Conservation (phyloP, 1,140 invertebrate species). For the Grapholita molesta region DNA sequence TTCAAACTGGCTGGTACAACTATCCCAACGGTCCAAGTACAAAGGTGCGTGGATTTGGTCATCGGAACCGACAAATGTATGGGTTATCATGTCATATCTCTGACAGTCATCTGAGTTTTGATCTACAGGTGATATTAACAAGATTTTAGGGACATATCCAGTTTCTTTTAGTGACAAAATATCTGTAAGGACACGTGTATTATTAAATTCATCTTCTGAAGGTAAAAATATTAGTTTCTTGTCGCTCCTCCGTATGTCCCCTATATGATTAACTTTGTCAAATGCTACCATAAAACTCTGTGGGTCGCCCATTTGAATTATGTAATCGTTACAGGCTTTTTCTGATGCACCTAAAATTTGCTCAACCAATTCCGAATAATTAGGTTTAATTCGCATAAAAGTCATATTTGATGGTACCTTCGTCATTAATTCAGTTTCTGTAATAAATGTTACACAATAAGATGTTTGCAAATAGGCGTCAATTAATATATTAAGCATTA, state of each 20-base stretch:
- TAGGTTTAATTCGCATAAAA: constrained; percentile 40
- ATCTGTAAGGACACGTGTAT: constrained; percentile 26
- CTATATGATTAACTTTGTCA: constrained; percentile 46
- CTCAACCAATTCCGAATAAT: constrained; percentile 31
- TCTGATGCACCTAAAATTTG: constrained; percentile 48
- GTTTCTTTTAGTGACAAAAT: constrained; percentile 50
- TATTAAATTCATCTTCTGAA: constrained; percentile 21
- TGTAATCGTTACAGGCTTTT: constrained; percentile 63
- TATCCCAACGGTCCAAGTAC: constrained; percentile 55
- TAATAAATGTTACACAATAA: constrained; percentile 51
- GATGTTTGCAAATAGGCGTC: constrained; percentile 44
- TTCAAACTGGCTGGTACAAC: constrained; percentile 44
- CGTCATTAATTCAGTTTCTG: constrained; percentile 35
- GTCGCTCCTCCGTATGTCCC: constrained; percentile 54
- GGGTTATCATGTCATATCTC: constrained; percentile 52
- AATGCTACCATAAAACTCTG: constrained; percentile 49
- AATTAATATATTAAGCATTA: constrained; percentile 48
- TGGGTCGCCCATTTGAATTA: constrained; percentile 47
- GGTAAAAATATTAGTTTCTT: constrained; percentile 57
- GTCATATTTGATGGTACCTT: constrained; percentile 23
- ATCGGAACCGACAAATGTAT: constrained; percentile 50
- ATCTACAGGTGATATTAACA: constrained; percentile 40
- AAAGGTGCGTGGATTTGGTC: constrained; percentile 33
- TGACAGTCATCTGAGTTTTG: constrained; percentile 27
- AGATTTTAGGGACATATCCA: constrained; percentile 49